Evolutionary conservation across 2,888 invertebrate species (phyloP).

Genomic region (Trichogramma evanescens): DNA sequence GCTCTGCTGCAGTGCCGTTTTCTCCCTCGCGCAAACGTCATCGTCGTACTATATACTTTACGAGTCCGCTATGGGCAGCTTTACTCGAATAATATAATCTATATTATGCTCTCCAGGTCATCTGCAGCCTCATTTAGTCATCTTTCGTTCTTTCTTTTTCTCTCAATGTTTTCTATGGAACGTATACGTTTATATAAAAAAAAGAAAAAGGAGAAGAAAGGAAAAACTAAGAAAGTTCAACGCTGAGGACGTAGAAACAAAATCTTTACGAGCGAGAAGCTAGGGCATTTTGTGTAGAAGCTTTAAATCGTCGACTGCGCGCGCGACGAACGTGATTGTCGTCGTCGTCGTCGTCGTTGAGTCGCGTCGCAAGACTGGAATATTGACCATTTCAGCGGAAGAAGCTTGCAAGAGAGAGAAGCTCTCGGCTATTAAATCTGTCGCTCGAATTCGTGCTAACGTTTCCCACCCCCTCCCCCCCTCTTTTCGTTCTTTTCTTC

Average conservation of each 20-base stretch:
- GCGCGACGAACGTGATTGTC: slow-evolving; percentile 17
- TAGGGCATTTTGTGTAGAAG: slow-evolving; percentile 6
- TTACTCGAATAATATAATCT: no score
- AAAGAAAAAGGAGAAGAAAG: neutral
- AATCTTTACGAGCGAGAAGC: neutral
- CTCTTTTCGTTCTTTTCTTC: neutral
- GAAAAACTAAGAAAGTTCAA: neutral
- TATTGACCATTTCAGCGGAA: slow-evolving; percentile 7
- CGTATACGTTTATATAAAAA: no score
- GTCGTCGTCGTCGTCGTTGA: slow-evolving; percentile 12
- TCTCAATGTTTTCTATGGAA: neutral
- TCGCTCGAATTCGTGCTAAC: slow-evolving; percentile 14
- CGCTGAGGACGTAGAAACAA: neutral
- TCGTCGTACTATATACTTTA: no score
- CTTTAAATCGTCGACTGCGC: slow-evolving; percentile 5
- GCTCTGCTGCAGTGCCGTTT: no score
- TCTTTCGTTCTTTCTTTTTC: neutral
- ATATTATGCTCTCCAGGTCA: no score
- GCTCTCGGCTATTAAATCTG: slow-evolving; percentile 23
- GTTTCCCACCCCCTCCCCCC: neutral
- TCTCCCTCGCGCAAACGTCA: no score
- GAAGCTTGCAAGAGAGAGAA: neutral
- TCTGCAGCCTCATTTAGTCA: neutral
- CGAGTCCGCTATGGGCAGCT: no score
- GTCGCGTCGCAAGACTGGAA: slow-evolving; percentile 11